Percentiles rank a stretch among this genome's conserved stretches.
Evolutionary conservation across 2,113 vertebrate species (phyloP).

Genomic region (Nannobrachium achirus): DNA sequence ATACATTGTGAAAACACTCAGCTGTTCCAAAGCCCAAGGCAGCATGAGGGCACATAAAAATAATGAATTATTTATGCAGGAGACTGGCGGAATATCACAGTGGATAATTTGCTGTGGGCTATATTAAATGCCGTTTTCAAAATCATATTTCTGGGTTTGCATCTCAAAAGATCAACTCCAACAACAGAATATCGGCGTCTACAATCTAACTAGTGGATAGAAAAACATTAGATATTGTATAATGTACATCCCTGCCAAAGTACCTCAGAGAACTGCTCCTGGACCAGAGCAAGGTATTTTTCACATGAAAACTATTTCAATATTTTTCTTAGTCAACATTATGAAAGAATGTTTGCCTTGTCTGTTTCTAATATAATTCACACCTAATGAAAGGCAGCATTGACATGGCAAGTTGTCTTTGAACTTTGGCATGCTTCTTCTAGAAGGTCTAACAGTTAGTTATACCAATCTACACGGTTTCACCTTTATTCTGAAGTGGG

Average conservation of each 20-base stretch:
- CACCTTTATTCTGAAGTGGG: slow-evolving; percentile 48
- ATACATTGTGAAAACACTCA: slow-evolving; percentile 79
- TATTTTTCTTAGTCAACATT: slow-evolving; percentile 54
- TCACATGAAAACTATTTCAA: slow-evolving; percentile 60
- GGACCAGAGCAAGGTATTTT: slow-evolving; percentile 42
- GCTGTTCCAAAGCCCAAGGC: slow-evolving; percentile 75
- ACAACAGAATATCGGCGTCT: slow-evolving; percentile 43
- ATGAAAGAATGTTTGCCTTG: slow-evolving; percentile 66
- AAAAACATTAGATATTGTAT: slow-evolving; percentile 49
- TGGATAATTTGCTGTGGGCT: slow-evolving; percentile 74
- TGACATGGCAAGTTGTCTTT: slow-evolving; percentile 36
- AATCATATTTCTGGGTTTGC: slow-evolving; percentile 64
- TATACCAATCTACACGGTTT: slow-evolving; percentile 57
- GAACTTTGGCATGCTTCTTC: slow-evolving; percentile 42
- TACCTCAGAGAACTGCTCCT: slow-evolving; percentile 39
- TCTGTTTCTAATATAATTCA: slow-evolving; percentile 45
- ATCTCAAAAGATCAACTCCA: slow-evolving; percentile 63
- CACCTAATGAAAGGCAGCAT: slow-evolving; percentile 55
- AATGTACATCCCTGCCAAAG: slow-evolving; percentile 35
- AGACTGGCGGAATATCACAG: slow-evolving; percentile 75
- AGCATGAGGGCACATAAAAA: slow-evolving; percentile 75
- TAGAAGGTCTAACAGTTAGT: slow-evolving; percentile 32
- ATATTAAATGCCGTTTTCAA: slow-evolving; percentile 77
- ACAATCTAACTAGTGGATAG: slow-evolving; percentile 51
- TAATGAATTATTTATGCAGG: slow-evolving; percentile 79